A percentile compares a stretch with the other conserved stretches of the same genome.
phyloP scores from a whole-genome alignment of 2,113 vertebrate genomes.

The Ictalurus punctatus region DNA sequence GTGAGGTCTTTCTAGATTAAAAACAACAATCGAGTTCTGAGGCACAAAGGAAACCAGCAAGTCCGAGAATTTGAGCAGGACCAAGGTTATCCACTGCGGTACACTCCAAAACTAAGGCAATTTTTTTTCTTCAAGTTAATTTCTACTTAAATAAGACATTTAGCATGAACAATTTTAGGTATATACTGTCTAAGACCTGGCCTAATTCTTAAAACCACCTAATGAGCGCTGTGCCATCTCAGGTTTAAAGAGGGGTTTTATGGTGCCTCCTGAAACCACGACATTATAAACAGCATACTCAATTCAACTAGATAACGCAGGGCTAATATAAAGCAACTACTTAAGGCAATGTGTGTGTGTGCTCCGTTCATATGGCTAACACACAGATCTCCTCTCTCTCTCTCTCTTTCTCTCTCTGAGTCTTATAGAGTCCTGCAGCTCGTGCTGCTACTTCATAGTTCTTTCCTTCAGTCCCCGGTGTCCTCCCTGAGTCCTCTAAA shows the following conservation, averaged over 20 bases:
- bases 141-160: slow-evolving; percentile 50
- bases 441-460: slow-evolving; percentile 36
- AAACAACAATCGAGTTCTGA: slow-evolving; percentile 56
- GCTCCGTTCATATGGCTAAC: slow-evolving; percentile 58
- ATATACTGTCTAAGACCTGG: slow-evolving; percentile 29
- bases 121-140: slow-evolving; percentile 55
- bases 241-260: slow-evolving; percentile 18
- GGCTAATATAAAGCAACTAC: slow-evolving; percentile 53
- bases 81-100: slow-evolving; percentile 39
- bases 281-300: slow-evolving; percentile 42
- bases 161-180: slow-evolving; percentile 28
- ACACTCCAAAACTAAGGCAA: slow-evolving; percentile 53
- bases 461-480: slow-evolving; percentile 33
- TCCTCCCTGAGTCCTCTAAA: slow-evolving; percentile 54
- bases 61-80: slow-evolving; percentile 36
- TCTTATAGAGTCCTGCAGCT: slow-evolving; percentile 44
- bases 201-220: slow-evolving; percentile 38
- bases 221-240: slow-evolving; percentile 5
- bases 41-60: slow-evolving; percentile 56
- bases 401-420: slow-evolving; percentile 18
- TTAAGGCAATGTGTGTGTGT: slow-evolving; percentile 60
- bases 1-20: slow-evolving; percentile 43
- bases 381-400: slow-evolving; percentile 41
- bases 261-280: slow-evolving; percentile 39
- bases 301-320: slow-evolving; percentile 46